Conservation (phyloP, 2,888 invertebrate genomes). For the Strigamia crassipes region DNA sequence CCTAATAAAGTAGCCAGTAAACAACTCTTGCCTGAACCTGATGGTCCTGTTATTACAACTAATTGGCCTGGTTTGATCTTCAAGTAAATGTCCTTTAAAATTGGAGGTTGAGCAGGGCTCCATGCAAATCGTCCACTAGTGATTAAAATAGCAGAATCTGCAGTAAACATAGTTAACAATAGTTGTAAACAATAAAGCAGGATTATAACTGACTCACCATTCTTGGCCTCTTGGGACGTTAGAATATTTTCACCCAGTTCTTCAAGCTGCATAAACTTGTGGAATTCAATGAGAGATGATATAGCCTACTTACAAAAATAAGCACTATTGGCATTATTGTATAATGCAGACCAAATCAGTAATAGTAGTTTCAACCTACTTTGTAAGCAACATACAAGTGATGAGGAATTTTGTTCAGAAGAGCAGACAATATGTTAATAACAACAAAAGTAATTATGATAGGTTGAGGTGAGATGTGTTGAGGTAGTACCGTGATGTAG, state of each 20-base stretch:
- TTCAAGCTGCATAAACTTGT: background rate
- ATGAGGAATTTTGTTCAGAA: background rate
- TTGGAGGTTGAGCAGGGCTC: background rate
- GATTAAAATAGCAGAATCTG: background rate
- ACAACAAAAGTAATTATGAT: background rate
- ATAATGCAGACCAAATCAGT: background rate
- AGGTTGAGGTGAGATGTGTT: background rate
- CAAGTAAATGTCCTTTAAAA: background rate
- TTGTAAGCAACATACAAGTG: background rate
- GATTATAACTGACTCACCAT: background rate
- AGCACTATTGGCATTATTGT: background rate
- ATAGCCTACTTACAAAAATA: constrained; percentile 8
- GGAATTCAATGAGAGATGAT: background rate
- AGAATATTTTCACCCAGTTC: background rate
- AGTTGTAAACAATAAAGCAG: background rate
- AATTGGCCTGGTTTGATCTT: background rate
- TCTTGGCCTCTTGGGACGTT: background rate
- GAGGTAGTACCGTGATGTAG: background rate
- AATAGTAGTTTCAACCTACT: background rate
- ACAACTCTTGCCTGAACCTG: background rate
- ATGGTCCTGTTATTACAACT: background rate
- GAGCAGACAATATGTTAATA: background rate
- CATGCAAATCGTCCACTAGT: background rate
- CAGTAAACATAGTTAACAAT: background rate
- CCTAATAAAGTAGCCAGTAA: background rate